Evolutionary conservation across 2,888 invertebrate genomes (phyloP).

Genomic region (Onthophagus sagittarius): DNA sequence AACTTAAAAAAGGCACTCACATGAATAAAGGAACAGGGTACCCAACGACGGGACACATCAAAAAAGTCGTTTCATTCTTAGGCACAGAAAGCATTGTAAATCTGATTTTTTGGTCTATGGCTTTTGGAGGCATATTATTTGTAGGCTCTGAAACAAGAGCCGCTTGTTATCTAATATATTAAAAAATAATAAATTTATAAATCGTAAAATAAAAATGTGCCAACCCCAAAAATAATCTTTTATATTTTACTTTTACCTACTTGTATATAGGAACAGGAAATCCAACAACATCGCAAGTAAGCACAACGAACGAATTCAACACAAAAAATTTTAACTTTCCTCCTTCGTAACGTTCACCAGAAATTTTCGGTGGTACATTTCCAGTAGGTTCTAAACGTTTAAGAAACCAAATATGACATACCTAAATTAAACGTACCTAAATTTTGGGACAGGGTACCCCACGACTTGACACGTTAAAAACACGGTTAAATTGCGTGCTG

Average conservation of each 20-base stretch:
- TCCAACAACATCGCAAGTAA: constrained; percentile 67
- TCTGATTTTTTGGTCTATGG: constrained; percentile 51
- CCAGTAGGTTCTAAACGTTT: constrained; percentile 56
- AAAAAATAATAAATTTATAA: neutral
- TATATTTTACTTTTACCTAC: constrained; percentile 43
- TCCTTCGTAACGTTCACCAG: constrained; percentile 53
- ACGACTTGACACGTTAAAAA: constrained; percentile 67
- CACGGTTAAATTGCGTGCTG: constrained; percentile 44
- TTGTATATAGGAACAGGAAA: constrained; percentile 68
- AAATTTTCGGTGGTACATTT: constrained; percentile 59
- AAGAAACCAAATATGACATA: constrained; percentile 27
- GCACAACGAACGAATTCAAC: constrained; percentile 53
- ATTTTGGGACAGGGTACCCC: constrained; percentile 66
- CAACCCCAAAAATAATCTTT: neutral
- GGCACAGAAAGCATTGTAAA: constrained; percentile 51
- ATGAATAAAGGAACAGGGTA: constrained; percentile 47
- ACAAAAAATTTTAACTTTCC: constrained; percentile 58
- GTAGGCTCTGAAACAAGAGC: constrained; percentile 59
- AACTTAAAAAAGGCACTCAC: constrained; percentile 37
- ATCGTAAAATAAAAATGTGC: neutral
- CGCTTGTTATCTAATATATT: neutral
- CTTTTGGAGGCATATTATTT: constrained; percentile 61
- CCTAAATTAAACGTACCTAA: constrained; percentile 58
- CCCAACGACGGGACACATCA: constrained; percentile 51
- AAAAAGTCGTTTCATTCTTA: constrained; percentile 40